phyloP scores from a whole-genome alignment of 2,113 vertebrate species.

The Nothobranchius furzeri region DNA sequence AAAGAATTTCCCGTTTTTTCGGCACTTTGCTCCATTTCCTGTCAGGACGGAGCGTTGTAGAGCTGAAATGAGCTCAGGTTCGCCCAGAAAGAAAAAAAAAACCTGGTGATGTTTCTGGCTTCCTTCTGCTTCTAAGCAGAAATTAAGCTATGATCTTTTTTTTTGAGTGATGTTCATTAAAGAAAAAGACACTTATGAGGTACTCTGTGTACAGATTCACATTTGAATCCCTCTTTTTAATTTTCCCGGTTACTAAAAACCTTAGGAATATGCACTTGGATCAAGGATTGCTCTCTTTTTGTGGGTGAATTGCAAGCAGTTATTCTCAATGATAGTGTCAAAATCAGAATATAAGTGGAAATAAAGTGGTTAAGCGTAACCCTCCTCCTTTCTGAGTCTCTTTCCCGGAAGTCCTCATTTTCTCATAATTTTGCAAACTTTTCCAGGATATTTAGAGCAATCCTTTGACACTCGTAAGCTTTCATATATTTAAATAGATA shows the following conservation, averaged over 20 bases:
- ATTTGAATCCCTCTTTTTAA: slow-evolving; percentile 6
- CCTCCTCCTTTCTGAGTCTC: neutral
- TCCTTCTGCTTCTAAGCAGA: slow-evolving; percentile 33
- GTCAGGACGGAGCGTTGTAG: slow-evolving; percentile 16
- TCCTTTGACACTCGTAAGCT: slow-evolving; percentile 23
- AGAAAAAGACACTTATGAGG: slow-evolving; percentile 51
- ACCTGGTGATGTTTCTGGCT: slow-evolving; percentile 18
- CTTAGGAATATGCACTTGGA: slow-evolving; percentile 69
- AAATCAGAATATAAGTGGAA: neutral
- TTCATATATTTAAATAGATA: slow-evolving; percentile 29
- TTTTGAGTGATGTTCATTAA: slow-evolving; percentile 36
- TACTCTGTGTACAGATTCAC: slow-evolving; percentile 64
- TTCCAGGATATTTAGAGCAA: slow-evolving; percentile 17
- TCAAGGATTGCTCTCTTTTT: slow-evolving; percentile 44
- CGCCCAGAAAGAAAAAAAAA: slow-evolving; percentile 46
- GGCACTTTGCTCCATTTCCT: slow-evolving; percentile 54
- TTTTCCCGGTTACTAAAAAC: slow-evolving; percentile 43
- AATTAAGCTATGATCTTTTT: slow-evolving; percentile 65
- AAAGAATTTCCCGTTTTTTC: slow-evolving; percentile 30
- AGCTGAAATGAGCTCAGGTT: slow-evolving; percentile 59
- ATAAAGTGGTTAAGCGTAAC: slow-evolving; percentile 26
- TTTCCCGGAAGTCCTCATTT: slow-evolving; percentile 1
- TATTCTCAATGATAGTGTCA: too few species aligned
- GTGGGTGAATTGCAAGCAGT: slow-evolving; percentile 15
- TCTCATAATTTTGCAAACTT: slow-evolving; percentile 34